Evolutionary conservation across 2,888 invertebrate species (phyloP), one percentile per base, ranked within the genome.

Genomic region (Drosophila kambysellisi): DNA sequence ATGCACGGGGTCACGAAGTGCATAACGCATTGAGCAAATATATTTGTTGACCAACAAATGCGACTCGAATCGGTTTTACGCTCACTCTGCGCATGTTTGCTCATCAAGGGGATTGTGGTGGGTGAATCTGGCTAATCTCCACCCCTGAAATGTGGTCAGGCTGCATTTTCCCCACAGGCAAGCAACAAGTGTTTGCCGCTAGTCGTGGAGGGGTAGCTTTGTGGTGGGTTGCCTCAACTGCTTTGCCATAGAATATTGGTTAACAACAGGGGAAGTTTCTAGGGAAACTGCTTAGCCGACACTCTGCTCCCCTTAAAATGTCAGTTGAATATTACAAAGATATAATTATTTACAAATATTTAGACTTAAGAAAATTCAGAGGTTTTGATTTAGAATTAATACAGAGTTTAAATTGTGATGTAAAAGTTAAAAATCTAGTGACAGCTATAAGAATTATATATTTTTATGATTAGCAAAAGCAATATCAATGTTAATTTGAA

Each of bases 171-270:
- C 46, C 59, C 53, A 72, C n/a, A 3, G 9, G 15, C 39, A 32
- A 39, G 72, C 84, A 89, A 84, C 84, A 84, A 74, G 84, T 84
- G 88, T 71, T 69, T 63, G 80, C 76, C 87, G 79, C 73, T 3
- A 8, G 9, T 6, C 8, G 9, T 32, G 51, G 3, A 69, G 43
- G 57, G 33, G 33, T 4, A 11, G 33, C 6, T 20, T 25, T 15
- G 32, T 41, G 58, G 53, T 43, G 37, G 33, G 3, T 25, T 30
- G 12, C 9, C 8, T 11, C 1, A 15, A 53, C 57, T 51, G 20
- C 15, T 5, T 2, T 29, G 17, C 46, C 37, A 30, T 29, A 0
- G 51, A 51, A n/a, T 53, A 32, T 11, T 20, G n/a, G 15, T 6
- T 30, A n/a, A 1, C 3, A 43, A n/a, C 15, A 30, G 74, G 59